A percentile compares a stretch with the other conserved stretches of the same genome.
Conservation (phyloP, 2,113 vertebrate genomes). For the Syngnathus scovelli region DNA sequence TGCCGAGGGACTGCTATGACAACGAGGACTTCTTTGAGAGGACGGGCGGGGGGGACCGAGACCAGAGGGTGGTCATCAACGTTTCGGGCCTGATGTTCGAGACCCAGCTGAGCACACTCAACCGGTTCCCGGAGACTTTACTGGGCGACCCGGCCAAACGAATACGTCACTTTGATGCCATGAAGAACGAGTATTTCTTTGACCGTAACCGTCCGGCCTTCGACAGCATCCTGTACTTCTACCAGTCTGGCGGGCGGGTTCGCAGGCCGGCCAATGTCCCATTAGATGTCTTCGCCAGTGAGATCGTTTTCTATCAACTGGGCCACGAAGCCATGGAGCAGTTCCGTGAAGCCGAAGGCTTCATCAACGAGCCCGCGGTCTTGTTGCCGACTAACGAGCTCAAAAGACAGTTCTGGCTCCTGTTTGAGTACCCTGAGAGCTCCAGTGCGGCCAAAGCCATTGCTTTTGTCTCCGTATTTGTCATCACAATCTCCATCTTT, state of each 20-base stretch:
- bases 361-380: slow-evolving; percentile 85
- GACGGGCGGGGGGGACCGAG: slow-evolving; percentile 75
- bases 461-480: slow-evolving; percentile 87
- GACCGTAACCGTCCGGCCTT: slow-evolving; percentile 96
- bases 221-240: slow-evolving; percentile 95
- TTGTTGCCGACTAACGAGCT: slow-evolving; percentile 85
- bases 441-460: slow-evolving; percentile 86
- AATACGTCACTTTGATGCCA: slow-evolving; percentile 89
- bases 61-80: slow-evolving; percentile 90
- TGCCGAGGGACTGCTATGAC: slow-evolving; percentile 75
- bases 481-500: slow-evolving; percentile 93
- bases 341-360: slow-evolving; percentile 93
- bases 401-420: slow-evolving; percentile 91
- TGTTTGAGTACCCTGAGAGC: slow-evolving; percentile 95
- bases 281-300: slow-evolving; percentile 88
- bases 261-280: slow-evolving; percentile 91
- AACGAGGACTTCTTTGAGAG: slow-evolving; percentile 78
- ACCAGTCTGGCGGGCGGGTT: slow-evolving; percentile 91
- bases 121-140: slow-evolving; percentile 87
- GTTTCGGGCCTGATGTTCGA: slow-evolving; percentile 91
- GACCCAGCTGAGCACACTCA: slow-evolving; percentile 86
- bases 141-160: slow-evolving; percentile 86
- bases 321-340: slow-evolving; percentile 92
- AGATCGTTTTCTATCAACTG: slow-evolving; percentile 92
- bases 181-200: slow-evolving; percentile 97